A percentile compares a stretch with the other conserved stretches of the same genome.
Conservation (phyloP, 2,797 vertebrate genomes). For the Triplophysa bombifrons region DNA sequence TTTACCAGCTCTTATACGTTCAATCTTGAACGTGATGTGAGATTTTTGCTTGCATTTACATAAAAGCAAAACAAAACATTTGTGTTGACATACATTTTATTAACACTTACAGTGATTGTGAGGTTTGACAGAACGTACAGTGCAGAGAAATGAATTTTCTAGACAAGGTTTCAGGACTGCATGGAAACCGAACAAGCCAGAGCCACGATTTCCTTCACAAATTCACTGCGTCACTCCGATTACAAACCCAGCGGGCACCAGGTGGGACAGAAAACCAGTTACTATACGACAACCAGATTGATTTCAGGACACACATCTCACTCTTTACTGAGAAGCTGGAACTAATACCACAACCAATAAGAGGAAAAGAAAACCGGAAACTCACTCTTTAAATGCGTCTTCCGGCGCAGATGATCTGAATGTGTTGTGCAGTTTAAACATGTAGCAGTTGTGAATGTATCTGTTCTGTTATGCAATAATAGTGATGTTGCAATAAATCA, state of each 20-base stretch:
- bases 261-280: background rate
- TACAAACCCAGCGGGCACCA: background rate
- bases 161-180: conserved; percentile 53
- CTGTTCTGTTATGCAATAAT: background rate
- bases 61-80: conserved; percentile 10
- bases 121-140: conserved; percentile 48
- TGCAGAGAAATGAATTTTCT: conserved; percentile 53
- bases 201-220: conserved; percentile 52
- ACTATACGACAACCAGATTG: background rate
- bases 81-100: conserved; percentile 51
- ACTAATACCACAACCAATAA: conserved; percentile 11
- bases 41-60: background rate
- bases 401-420: background rate
- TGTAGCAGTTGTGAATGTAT: conserved; percentile 7
- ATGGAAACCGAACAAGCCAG: conserved; percentile 52
- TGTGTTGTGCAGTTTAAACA: conserved; percentile 19
- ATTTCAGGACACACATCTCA: conserved; percentile 12
- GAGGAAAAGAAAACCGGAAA: conserved; percentile 32
- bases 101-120: conserved; percentile 47
- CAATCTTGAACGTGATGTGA: background rate
- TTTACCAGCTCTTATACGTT: background rate
- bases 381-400: background rate
- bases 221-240: conserved; percentile 33
- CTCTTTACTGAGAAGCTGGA: background rate
- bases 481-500: conserved; percentile 6